phyloP scores from a whole-genome alignment of 2,113 vertebrate genomes.

The Cochlearius cochlearius region DNA sequence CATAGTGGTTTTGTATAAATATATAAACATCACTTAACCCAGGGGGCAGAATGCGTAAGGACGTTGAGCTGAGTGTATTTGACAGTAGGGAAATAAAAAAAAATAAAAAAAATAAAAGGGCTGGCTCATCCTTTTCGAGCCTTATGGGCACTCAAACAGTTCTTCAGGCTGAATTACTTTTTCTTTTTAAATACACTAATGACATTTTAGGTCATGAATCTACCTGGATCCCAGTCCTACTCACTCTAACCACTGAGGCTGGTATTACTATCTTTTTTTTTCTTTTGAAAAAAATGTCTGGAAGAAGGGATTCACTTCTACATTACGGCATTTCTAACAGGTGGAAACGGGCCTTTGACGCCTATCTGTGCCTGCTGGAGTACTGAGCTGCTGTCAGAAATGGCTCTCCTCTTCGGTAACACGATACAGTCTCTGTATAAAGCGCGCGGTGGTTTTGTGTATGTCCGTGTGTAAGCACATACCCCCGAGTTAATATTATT shows the following conservation, averaged over 20 bases:
- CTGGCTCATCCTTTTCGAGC: background rate
- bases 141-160: background rate
- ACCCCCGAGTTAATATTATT: background rate
- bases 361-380: background rate
- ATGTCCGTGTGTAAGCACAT: background rate
- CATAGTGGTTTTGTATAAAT: background rate
- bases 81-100: background rate
- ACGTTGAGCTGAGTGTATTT: background rate
- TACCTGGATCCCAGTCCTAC: background rate
- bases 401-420: background rate
- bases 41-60: background rate
- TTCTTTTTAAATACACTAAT: background rate
- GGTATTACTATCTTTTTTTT: background rate
- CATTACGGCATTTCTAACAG: background rate
- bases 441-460: background rate
- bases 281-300: background rate
- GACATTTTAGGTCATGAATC: background rate
- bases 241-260: background rate
- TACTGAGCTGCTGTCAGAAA: background rate
- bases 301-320: background rate
- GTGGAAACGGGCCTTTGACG: background rate
- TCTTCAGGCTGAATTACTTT: background rate
- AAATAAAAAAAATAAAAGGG: background rate
- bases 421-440: background rate
- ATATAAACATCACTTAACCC: background rate